These are phyloP conservation scores for Diplazon laetatorius DNA, from an alignment of 2,888 invertebrate genomes.

Conservation along the genomic window DNA sequence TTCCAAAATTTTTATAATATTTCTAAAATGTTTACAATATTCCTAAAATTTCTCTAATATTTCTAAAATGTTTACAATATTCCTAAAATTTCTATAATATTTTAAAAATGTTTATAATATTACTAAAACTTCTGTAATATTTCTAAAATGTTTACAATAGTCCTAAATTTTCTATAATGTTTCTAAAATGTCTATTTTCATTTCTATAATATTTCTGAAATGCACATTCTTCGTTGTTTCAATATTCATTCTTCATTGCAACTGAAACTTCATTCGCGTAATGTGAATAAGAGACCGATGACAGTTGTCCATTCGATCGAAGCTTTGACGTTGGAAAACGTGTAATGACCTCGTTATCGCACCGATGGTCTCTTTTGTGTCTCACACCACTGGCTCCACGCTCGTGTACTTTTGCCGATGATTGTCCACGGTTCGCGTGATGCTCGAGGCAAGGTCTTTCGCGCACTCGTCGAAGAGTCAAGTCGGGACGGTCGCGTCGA, in stretches of 20 bases:
- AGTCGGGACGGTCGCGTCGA: constrained; percentile 36
- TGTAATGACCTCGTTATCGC: constrained; percentile 67
- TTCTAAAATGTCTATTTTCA: too few relatives aligned
- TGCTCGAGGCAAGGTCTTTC: constrained; percentile 44
- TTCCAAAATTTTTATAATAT: too few relatives aligned
- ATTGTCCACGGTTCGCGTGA: constrained; percentile 55
- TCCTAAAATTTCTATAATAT: too few relatives aligned
- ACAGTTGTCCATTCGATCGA: constrained; percentile 19
- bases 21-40: too few relatives aligned
- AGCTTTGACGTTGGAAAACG: constrained; percentile 42
- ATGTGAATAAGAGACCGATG: not conserved
- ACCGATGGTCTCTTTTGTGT: constrained; percentile 21
- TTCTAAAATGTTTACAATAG: too few relatives aligned
- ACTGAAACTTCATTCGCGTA: too few relatives aligned
- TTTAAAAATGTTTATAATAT: too few relatives aligned
- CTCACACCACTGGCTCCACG: constrained; percentile 33
- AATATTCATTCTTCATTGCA: too few relatives aligned
- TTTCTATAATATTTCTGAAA: not conserved
- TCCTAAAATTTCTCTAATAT: too few relatives aligned
- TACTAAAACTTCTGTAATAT: too few relatives aligned
- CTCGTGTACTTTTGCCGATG: constrained; percentile 40
- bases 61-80: too few relatives aligned
- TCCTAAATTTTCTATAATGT: too few relatives aligned
- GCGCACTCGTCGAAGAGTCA: constrained; percentile 42
- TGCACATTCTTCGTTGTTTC: not conserved